phyloP scores from a whole-genome alignment of 2,888 invertebrate species.

The Carpatolechia fugitivella region DNA sequence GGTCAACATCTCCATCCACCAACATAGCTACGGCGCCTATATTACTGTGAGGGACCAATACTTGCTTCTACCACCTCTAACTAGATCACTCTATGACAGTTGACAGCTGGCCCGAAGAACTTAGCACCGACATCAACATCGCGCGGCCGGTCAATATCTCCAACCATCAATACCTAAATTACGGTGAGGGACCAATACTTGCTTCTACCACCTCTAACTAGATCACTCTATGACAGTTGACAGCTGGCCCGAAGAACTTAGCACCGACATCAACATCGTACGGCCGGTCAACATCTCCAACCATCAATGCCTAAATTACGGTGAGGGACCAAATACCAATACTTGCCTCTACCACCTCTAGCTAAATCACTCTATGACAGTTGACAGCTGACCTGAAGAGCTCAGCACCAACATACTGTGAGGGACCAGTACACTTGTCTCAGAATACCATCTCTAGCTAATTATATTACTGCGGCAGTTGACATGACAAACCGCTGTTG shows the following conservation, averaged over 20 bases:
- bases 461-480: constrained; percentile 72
- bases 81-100: no score
- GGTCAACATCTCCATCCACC: constrained; percentile 81
- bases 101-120: constrained; percentile 85
- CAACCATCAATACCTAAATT: constrained; percentile 76
- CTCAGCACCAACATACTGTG: constrained; percentile 84
- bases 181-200: no score
- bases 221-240: no score
- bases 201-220: no score
- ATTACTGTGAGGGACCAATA: no score
- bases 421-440: constrained; percentile 87
- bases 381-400: constrained; percentile 85
- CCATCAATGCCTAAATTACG: constrained; percentile 69
- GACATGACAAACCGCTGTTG: no score
- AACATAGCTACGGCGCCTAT: constrained; percentile 77
- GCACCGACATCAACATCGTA: constrained; percentile 85
- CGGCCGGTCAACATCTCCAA: constrained; percentile 85
- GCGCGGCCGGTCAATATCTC: constrained; percentile 85
- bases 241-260: constrained; percentile 86
- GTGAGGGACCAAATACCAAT: no score
- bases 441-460: constrained; percentile 81
- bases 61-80: no score
- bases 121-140: constrained; percentile 85
- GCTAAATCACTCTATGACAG: no score
- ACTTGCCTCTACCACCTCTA: no score